phyloP scores from a whole-genome alignment of 2,113 vertebrate species.

The Indicator indicator region DNA sequence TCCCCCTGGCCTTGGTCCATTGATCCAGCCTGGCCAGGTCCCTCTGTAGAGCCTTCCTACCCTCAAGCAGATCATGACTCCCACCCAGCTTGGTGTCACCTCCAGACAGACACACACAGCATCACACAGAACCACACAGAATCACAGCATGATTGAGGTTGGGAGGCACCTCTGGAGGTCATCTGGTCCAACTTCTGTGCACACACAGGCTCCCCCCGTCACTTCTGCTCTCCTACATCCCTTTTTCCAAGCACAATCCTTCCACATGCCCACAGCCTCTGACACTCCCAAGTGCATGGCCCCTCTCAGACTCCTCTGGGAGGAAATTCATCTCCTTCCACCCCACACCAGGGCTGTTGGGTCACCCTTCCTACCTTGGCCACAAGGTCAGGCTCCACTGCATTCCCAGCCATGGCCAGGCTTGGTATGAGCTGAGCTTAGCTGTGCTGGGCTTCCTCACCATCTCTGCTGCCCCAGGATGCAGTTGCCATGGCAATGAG shows the following conservation, averaged over 20 bases:
- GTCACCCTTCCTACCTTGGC: rapidly evolving
- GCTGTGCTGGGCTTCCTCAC: neutral
- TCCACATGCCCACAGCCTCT: rapidly evolving
- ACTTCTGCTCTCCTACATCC: neutral
- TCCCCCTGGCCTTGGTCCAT: neutral
- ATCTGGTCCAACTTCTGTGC: no score
- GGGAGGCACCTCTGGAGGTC: no score
- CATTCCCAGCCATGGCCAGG: rapidly evolving
- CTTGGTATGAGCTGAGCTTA: rapidly evolving
- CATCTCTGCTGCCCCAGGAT: neutral
- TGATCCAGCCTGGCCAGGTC: neutral
- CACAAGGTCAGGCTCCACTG: rapidly evolving
- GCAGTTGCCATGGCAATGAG: neutral
- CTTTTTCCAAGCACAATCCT: neutral
- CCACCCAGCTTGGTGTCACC: neutral
- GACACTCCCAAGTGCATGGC: rapidly evolving
- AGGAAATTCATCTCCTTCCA: neutral
- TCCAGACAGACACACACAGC: neutral
- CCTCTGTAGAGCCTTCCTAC: neutral
- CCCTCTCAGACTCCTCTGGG: neutral
- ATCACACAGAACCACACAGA: neutral
- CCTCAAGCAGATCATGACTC: neutral
- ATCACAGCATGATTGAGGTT: no score
- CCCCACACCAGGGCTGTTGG: no score
- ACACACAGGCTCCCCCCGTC: neutral